Evolutionary conservation across 1,140 invertebrate species (phyloP).

Genomic region (Bombus haemorrhoidalis): DNA sequence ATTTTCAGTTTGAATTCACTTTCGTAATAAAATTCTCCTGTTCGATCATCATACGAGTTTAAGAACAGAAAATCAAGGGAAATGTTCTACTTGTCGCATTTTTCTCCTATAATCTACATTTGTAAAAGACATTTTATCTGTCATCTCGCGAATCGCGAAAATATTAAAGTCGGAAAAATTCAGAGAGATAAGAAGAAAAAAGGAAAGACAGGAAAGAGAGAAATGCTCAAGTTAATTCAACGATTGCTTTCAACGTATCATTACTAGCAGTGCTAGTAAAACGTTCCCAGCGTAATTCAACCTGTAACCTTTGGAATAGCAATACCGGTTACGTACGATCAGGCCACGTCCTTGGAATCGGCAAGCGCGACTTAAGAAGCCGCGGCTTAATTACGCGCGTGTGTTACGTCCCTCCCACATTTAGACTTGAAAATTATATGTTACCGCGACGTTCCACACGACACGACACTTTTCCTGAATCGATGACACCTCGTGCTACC

Average conservation of each 20-base stretch:
- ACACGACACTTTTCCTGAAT: conserved; percentile 30
- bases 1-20: no score
- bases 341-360: conserved; percentile 31
- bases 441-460: background rate
- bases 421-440: conserved; percentile 3
- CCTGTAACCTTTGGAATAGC: conserved; percentile 17
- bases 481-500: background rate
- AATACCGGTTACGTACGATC: conserved; percentile 28
- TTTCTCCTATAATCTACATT: no score
- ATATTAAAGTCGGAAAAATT: no score
- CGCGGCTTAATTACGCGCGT: conserved; percentile 15
- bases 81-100: no score
- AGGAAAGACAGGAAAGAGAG: background rate
- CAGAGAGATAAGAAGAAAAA: background rate
- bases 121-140: background rate
- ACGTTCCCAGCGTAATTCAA: conserved; percentile 22
- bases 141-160: background rate
- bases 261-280: background rate
- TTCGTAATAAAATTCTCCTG: no score
- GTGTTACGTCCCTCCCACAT: background rate
- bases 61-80: no score
- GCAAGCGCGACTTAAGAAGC: conserved; percentile 19
- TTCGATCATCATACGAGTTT: no score
- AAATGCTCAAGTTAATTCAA: background rate
- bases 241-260: background rate